These are phyloP conservation scores for Oceanodroma tethys DNA, from an alignment of 2,113 vertebrate species.

Conservation along the genomic window DNA sequence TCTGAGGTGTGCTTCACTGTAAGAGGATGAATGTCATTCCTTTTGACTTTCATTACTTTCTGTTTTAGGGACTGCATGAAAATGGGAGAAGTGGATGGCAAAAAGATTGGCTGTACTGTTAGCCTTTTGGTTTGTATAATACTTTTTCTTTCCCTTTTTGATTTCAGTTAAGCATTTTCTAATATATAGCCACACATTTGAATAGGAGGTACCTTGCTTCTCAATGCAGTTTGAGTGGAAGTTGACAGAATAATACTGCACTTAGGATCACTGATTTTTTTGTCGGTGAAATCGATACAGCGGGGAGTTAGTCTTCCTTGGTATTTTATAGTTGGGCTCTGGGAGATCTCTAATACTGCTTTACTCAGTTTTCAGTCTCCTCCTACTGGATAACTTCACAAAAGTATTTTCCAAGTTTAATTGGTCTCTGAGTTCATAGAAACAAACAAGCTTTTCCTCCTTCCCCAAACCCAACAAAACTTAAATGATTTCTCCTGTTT, in stretches of 20 bases:
- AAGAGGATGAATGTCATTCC: neutral
- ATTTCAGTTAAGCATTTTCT: neutral
- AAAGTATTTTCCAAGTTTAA: neutral
- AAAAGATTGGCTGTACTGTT: constrained; percentile 98
- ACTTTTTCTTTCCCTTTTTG: neutral
- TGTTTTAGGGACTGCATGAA: constrained; percentile 96
- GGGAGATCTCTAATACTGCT: neutral
- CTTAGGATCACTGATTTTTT: neutral
- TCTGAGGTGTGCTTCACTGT: neutral
- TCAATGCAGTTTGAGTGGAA: neutral
- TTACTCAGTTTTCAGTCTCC: neutral
- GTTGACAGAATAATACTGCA: neutral
- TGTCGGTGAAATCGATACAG: neutral
- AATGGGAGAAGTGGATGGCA: constrained; percentile 94
- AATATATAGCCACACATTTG: neutral
- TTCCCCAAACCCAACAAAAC: neutral
- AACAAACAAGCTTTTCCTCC: neutral
- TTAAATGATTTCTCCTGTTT: neutral
- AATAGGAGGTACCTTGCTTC: neutral
- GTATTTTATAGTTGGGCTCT: neutral
- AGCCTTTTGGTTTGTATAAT: constrained; percentile 90
- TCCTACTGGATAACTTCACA: neutral
- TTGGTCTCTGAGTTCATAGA: neutral
- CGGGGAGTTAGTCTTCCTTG: neutral
- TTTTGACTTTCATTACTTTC: constrained; percentile 20